Conservation (phyloP, 2,113 vertebrate species). For the Leucoraja erinaceus region DNA sequence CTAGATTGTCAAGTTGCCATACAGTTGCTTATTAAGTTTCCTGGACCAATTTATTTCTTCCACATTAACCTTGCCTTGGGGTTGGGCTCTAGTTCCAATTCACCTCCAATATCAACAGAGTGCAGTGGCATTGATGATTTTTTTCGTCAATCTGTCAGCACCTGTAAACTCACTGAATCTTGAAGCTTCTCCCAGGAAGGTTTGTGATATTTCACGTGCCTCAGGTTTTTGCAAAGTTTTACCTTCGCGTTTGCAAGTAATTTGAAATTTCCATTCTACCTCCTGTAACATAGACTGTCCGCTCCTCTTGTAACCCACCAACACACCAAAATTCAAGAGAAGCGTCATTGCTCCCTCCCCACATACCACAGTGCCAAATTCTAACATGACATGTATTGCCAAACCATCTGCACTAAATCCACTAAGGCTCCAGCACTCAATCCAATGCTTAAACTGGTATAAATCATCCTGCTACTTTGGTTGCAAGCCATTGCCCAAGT, state of each 20-base stretch:
- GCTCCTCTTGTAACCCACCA: no score
- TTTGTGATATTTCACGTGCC: no score
- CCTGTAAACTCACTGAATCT: neutral
- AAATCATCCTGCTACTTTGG: neutral
- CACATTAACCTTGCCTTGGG: neutral
- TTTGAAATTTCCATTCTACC: neutral
- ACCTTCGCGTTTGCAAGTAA: no score
- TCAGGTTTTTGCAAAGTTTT: no score
- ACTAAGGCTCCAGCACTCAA: neutral
- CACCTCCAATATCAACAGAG: neutral
- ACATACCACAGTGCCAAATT: neutral
- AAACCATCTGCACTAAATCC: neutral
- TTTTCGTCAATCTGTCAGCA: neutral
- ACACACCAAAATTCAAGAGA: no score
- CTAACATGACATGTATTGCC: neutral
- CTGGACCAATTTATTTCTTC: neutral
- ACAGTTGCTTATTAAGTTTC: neutral
- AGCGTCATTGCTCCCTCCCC: neutral
- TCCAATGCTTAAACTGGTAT: neutral
- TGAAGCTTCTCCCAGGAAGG: neutral
- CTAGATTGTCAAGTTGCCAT: neutral
- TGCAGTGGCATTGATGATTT: no score
- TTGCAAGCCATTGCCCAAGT: neutral
- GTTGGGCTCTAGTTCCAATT: neutral
- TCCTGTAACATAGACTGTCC: no score